Conservation (phyloP, 2,888 invertebrate genomes). For the Pristionchus mayeri region DNA sequence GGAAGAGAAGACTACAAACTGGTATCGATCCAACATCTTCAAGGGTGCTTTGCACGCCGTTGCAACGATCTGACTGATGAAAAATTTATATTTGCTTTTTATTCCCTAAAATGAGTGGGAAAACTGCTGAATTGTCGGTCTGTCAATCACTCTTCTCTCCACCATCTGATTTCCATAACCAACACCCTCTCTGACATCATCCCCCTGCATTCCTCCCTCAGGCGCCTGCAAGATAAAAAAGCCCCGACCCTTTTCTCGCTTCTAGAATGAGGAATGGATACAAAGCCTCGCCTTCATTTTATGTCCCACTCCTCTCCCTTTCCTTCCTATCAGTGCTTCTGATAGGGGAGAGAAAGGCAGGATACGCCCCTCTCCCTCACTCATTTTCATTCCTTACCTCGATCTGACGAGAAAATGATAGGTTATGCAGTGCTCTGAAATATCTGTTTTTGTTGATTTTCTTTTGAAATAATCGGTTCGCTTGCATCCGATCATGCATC, state of each 20-base stretch:
- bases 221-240: not conserved
- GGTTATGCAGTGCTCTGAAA: not conserved
- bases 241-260: not conserved
- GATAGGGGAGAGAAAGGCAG: conserved; percentile 23
- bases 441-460: not conserved
- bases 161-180: not conserved
- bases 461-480: not conserved
- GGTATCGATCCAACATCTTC: no score
- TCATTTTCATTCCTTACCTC: conserved; percentile 20
- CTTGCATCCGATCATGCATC: not conserved
- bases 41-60: no score
- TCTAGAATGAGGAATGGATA: conserved; percentile 1
- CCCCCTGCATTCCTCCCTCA: not conserved
- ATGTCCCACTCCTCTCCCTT: not conserved
- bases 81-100: no score
- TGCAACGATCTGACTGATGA: no score
- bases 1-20: not conserved
- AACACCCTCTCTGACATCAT: not conserved
- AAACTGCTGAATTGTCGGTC: no score
- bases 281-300: conserved; percentile 44
- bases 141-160: no score
- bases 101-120: no score
- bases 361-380: conserved; percentile 13
- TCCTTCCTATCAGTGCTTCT: conserved; percentile 42
- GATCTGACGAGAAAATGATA: not conserved